Evolutionary conservation across 2,113 vertebrate species (phyloP).

Genomic region (Eira barbara): DNA sequence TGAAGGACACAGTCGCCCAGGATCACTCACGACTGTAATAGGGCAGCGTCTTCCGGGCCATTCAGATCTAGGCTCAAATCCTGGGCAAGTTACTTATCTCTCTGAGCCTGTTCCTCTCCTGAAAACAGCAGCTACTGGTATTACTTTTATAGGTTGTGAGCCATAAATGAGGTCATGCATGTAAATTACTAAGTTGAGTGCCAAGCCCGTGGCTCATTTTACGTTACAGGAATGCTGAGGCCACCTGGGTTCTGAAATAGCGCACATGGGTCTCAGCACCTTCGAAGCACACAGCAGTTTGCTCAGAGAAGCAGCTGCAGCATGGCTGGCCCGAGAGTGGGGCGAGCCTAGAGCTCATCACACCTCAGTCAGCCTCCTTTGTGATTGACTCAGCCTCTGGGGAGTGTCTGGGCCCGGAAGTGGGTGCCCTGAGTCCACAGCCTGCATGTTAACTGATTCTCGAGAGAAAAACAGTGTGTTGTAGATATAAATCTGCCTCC

Average conservation of each 20-base stretch:
- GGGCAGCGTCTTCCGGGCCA: no score
- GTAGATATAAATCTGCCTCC: not conserved
- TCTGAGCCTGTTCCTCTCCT: not conserved
- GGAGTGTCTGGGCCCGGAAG: not conserved
- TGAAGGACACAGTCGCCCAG: not conserved
- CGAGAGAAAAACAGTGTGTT: not conserved
- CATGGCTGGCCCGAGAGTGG: not conserved
- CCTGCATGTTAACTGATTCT: not conserved
- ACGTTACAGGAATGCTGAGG: not conserved
- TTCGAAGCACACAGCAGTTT: not conserved
- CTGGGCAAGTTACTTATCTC: not conserved
- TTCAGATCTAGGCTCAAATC: not conserved
- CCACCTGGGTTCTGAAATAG: not conserved
- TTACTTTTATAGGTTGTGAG: not conserved
- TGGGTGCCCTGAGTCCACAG: accelerated
- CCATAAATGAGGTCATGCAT: not conserved
- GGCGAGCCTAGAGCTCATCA: not conserved
- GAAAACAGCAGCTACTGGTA: not conserved
- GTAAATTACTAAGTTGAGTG: not conserved
- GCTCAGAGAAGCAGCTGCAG: not conserved
- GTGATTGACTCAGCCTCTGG: not conserved
- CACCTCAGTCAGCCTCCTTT: not conserved
- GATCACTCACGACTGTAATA: not conserved
- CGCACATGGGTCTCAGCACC: accelerated
- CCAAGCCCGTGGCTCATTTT: not conserved